Conservation (phyloP, 2,797 vertebrate species). For the Peromyscus aztecus region DNA sequence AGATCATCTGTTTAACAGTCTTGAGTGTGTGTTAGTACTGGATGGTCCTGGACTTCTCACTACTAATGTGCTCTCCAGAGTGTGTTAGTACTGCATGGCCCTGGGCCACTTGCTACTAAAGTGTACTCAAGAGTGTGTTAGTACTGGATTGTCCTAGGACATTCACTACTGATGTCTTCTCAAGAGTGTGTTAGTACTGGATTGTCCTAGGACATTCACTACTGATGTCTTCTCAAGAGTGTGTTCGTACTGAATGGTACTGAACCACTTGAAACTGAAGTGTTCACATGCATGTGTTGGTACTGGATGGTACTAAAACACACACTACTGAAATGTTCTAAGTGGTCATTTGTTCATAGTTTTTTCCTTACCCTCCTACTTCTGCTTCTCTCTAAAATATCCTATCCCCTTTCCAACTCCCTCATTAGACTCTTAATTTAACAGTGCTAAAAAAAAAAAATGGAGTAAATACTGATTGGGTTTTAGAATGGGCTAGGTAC, state of each 20-base stretch:
- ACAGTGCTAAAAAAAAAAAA: not conserved
- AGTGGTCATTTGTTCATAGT: not conserved
- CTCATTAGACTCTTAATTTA: not conserved
- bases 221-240: too few species aligned
- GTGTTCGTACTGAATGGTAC: not conserved
- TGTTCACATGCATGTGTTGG: too few species aligned
- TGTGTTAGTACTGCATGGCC: not conserved
- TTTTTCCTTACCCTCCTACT: not conserved
- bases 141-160: not conserved
- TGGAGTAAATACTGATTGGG: not conserved
- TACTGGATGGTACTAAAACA: not conserved
- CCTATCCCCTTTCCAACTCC: not conserved
- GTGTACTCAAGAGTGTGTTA: not conserved
- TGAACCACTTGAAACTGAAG: not conserved
- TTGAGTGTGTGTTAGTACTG: too few species aligned
- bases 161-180: not conserved
- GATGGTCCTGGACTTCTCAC: not conserved
- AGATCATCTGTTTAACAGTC: not conserved
- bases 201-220: too few species aligned
- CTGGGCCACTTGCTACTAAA: not conserved
- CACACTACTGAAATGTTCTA: not conserved
- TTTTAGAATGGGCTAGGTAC: not conserved
- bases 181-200: too few species aligned
- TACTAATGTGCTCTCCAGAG: not conserved
- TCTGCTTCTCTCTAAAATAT: constrained; percentile 2